Evolutionary conservation across 2,888 invertebrate species (phyloP).

Genomic region (Cheilosia impressa): DNA sequence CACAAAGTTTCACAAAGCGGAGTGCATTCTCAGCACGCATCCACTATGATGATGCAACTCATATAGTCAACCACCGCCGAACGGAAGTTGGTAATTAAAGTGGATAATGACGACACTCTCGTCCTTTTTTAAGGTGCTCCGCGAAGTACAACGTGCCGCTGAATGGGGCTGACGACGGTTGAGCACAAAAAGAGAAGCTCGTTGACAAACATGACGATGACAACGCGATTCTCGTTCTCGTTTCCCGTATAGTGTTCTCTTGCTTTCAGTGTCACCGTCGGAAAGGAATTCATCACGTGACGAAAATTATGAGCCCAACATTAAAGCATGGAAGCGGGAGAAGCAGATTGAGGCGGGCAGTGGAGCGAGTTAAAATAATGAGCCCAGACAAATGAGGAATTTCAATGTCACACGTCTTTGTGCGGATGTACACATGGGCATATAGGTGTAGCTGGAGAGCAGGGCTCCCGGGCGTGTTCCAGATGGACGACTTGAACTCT

Average conservation of each 20-base stretch:
- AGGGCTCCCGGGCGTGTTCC: conserved; percentile 48
- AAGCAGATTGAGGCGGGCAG: conserved; percentile 26
- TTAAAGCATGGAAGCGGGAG: neutral
- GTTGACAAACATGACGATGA: conserved; percentile 23
- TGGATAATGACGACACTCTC: conserved; percentile 71
- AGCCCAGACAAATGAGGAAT: conserved; percentile 74
- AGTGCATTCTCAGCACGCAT: conserved; percentile 68
- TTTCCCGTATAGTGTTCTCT: neutral
- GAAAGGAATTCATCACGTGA: conserved; percentile 64
- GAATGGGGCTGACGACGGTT: conserved; percentile 25
- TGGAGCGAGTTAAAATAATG: conserved; percentile 74
- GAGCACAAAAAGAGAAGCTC: conserved; percentile 7
- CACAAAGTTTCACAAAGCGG: neutral
- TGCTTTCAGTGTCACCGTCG: conserved; percentile 44
- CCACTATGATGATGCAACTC: conserved; percentile 34
- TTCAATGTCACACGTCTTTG: conserved; percentile 71
- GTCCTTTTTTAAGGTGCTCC: conserved; percentile 68
- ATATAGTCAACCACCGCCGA: conserved; percentile 64
- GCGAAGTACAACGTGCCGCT: conserved; percentile 52
- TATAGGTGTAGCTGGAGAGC: neutral
- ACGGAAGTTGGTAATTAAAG: conserved; percentile 76
- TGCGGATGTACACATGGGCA: neutral
- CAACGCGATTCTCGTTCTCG: conserved; percentile 12
- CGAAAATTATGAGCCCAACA: conserved; percentile 58
- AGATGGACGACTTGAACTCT: conserved; percentile 73